Evolutionary conservation across 2,888 invertebrate genomes (phyloP).

Genomic region (Lapara coniferarum): DNA sequence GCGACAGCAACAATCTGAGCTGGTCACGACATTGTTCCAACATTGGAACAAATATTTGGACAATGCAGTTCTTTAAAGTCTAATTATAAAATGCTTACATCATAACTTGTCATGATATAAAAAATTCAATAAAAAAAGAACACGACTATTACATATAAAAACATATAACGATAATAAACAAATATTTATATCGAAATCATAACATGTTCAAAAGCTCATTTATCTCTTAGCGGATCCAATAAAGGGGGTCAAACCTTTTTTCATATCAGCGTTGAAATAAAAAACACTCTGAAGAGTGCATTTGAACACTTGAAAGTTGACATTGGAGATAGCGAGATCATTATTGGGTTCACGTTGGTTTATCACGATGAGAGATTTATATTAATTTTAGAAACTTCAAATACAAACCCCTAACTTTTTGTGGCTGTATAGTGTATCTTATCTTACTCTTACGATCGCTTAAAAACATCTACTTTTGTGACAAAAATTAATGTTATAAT

Average conservation of each 20-base stretch:
- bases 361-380: slow-evolving; percentile 41
- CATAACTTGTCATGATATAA: background rate
- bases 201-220: slow-evolving; percentile 31
- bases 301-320: slow-evolving; percentile 60
- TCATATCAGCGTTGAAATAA: slow-evolving; percentile 59
- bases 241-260: slow-evolving; percentile 64
- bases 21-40: slow-evolving; percentile 7
- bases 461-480: background rate
- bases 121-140: background rate
- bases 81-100: background rate
- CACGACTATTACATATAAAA: background rate
- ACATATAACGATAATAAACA: slow-evolving; percentile 29
- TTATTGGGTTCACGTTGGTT: slow-evolving; percentile 32
- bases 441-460: background rate
- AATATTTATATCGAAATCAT: slow-evolving; percentile 24
- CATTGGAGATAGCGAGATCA: slow-evolving; percentile 41
- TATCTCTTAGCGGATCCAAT: slow-evolving; percentile 38
- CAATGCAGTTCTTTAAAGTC: slow-evolving; percentile 1
- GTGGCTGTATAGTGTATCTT: slow-evolving; percentile 17
- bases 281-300: slow-evolving; percentile 47
- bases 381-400: slow-evolving; percentile 28
- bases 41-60: slow-evolving; percentile 8
- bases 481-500: background rate
- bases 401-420: slow-evolving; percentile 28
- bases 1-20: slow-evolving; percentile 14